phyloP scores from a whole-genome alignment of 2,797 vertebrate genomes.

The Tragopan temminckii region DNA sequence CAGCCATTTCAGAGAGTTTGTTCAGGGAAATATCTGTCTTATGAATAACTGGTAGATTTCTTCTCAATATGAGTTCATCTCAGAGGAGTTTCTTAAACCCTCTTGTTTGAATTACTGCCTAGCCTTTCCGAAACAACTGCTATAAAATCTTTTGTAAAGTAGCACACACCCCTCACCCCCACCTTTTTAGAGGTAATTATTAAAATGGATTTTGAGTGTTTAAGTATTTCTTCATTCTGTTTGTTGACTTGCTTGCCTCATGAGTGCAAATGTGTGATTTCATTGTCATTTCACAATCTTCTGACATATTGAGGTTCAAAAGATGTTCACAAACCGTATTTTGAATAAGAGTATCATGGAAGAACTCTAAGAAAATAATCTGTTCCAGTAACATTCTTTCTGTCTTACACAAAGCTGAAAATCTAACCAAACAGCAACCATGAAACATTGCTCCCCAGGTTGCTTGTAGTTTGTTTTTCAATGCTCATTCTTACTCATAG shows the following conservation, averaged over 20 bases:
- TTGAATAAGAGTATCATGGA: background rate
- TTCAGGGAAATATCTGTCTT: background rate
- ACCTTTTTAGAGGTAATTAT: background rate
- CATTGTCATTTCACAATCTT: background rate
- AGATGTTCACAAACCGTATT: background rate
- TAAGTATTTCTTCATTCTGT: background rate
- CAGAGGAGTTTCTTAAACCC: background rate
- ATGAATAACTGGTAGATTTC: background rate
- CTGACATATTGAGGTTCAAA: background rate
- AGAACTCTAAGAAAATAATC: background rate
- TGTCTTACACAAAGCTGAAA: background rate
- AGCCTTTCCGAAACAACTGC: background rate
- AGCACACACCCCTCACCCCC: background rate
- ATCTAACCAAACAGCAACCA: background rate
- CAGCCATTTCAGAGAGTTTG: background rate
- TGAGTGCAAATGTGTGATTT: background rate
- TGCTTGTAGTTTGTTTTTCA: background rate
- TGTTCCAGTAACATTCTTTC: background rate
- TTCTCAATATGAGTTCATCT: background rate
- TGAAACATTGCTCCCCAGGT: background rate
- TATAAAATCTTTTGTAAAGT: fast-evolving
- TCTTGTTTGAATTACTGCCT: background rate
- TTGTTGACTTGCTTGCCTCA: background rate
- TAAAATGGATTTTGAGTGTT: background rate
- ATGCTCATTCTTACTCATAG: background rate